phyloP scores from a whole-genome alignment of 2,888 invertebrate genomes.

The Blastobasis lacticolella region DNA sequence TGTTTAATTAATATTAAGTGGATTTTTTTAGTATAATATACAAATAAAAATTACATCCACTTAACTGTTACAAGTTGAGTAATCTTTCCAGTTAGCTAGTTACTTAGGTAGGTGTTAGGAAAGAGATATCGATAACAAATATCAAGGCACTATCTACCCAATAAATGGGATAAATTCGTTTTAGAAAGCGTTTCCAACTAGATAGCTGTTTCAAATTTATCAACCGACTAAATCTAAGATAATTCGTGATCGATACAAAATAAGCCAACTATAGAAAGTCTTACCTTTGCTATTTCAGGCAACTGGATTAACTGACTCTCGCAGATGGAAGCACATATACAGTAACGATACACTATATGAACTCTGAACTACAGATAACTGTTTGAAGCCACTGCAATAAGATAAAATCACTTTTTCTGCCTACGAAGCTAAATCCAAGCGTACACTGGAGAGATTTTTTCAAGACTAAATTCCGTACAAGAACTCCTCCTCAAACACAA shows the following conservation, averaged over 20 bases:
- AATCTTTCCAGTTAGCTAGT: no score
- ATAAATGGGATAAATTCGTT: no score
- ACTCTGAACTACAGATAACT: background rate
- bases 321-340: background rate
- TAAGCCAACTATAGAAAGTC: background rate
- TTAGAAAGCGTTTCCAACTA: background rate
- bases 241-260: constrained; percentile 6
- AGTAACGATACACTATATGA: background rate
- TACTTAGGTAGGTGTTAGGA: no score
- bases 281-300: background rate
- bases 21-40: no score
- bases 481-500: constrained; percentile 53
- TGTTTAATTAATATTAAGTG: no score
- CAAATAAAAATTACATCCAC: no score
- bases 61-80: no score
- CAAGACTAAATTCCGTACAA: constrained; percentile 61
- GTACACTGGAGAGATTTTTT: constrained; percentile 64
- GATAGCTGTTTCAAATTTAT: background rate
- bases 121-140: no score
- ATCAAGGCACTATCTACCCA: no score
- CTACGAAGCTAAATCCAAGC: constrained; percentile 32
- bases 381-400: background rate
- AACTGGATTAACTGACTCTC: background rate
- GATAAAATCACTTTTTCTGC: background rate
- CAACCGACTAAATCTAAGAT: constrained; percentile 7